These are phyloP conservation scores for Xiphophorus maculatus DNA, from an alignment of 2,113 vertebrate genomes.

Conservation along the genomic window DNA sequence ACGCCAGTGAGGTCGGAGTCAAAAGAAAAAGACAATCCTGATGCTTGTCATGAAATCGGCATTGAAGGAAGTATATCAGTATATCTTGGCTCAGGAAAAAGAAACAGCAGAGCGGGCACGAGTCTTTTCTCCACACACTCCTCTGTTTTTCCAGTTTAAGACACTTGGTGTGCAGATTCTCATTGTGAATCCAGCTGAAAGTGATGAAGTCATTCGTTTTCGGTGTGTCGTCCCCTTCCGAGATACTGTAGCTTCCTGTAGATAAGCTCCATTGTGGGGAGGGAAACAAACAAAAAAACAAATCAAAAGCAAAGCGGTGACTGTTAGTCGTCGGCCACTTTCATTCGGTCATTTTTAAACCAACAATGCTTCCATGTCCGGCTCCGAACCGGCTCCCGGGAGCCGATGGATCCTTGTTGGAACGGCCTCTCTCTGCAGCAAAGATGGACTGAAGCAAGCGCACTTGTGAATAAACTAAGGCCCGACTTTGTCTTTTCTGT, in stretches of 20 bases:
- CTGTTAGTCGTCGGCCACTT: conserved; percentile 11
- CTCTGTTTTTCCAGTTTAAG: conserved; percentile 8
- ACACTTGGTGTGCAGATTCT: neutral
- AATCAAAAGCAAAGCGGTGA: neutral
- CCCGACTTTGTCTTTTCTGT: conserved; percentile 41
- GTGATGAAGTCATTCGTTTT: neutral
- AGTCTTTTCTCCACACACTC: neutral
- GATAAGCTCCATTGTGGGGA: neutral
- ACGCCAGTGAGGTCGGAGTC: conserved; percentile 1
- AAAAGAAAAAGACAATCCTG: conserved; percentile 42
- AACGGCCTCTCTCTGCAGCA: conserved; percentile 56
- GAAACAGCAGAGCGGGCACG: neutral
- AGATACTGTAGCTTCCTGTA: neutral
- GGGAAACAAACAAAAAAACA: neutral
- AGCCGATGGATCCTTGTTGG: conserved; percentile 51
- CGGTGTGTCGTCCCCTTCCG: conserved; percentile 17
- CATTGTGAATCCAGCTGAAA: conserved; percentile 2
- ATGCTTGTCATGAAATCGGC: neutral
- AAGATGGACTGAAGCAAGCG: conserved; percentile 41
- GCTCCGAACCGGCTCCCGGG: neutral
- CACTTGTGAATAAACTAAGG: conserved; percentile 54
- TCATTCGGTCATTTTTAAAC: conserved; percentile 5
- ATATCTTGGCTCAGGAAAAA: neutral
- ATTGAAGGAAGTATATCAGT: neutral
- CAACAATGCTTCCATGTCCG: neutral